phyloP scores from a whole-genome alignment of 35 echinoderm and acorn worm species.

The Lytechinus pictus region DNA sequence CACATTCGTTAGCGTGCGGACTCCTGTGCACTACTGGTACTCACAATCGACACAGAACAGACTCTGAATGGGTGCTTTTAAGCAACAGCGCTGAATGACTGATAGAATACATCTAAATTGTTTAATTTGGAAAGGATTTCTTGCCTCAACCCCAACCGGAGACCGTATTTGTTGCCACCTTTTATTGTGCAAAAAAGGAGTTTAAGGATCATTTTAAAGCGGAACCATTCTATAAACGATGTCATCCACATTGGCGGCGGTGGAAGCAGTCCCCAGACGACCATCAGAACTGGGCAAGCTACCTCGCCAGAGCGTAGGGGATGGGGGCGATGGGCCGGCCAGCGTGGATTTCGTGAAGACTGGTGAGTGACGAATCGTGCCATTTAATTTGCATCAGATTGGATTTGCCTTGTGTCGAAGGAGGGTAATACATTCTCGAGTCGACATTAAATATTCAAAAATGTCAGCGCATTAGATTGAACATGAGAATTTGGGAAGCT shows the following conservation, averaged over 20 bases:
- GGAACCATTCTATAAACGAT: background rate
- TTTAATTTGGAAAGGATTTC: background rate
- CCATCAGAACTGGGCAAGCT: constrained; percentile 38
- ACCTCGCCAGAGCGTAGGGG: background rate
- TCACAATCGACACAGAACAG: background rate
- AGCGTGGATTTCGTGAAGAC: constrained; percentile 32
- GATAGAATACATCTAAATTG: background rate
- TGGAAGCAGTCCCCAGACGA: background rate
- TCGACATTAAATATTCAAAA: background rate
- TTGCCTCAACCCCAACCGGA: background rate
- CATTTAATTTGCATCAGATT: background rate
- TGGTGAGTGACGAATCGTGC: background rate
- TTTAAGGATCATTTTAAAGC: background rate
- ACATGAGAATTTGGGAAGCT: background rate
- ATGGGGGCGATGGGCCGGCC: background rate
- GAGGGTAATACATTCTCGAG: background rate
- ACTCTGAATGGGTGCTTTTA: background rate
- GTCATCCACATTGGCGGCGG: background rate
- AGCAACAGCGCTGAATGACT: background rate
- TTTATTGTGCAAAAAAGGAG: background rate
- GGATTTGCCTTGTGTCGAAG: background rate
- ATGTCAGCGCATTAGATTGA: background rate
- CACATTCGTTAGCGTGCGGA: too few relatives aligned
- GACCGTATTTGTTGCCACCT: background rate
- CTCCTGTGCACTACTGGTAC: background rate